Base-by-base conservation (phyloP, 1,140 invertebrate species). In the Apis laboriosa region DNA sequence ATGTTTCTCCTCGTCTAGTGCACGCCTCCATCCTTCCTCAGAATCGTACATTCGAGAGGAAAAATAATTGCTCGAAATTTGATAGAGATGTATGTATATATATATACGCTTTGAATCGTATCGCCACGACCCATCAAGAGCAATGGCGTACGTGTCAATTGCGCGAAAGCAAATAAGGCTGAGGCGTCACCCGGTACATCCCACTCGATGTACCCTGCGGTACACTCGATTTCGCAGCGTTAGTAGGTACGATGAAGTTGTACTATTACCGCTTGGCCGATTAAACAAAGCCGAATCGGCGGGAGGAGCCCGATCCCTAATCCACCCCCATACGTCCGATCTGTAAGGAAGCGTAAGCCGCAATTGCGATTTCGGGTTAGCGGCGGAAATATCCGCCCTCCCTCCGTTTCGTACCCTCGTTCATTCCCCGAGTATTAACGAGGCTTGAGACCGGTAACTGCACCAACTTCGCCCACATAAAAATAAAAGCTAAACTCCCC, bases 401-500 rank as follows among this genome's bases (percentile, higher is more conserved):
- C n/a, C 19, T 2, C 51, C 1, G 3, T 64, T 66, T 53, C 61
- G 28, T 0, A 21, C 28, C 34, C 34, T 24, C 70, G 61, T 79
- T 79, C 61, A 79, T 79, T 49, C 56, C 11, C n/a, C 66, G 56
- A 19, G 49, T 17, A 79, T 78, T 79, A 83, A 79, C 76, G 34
- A 49, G 8, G 24, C 49, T 11, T 74, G 24, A 34, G 24, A 51
- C 24, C 76, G 13, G 58, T 66, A 76, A 51, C 67, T 70, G 43
- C n/a, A 21, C 9, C 21, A 83, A 83, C 75, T 83, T 72, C 34
- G 7, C 13, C 51, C 56, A 28, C 55, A 58, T 79, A 84, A 80
- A 72, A 84, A 79, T 84, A 80, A 80, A 7, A 79, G 68, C 43
- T 67, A 79, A 83, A 83, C 67, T 68, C 49, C 7, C 28, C 17